A percentile compares a stretch with the other conserved stretches of the same genome.
phyloP scores from a whole-genome alignment of 1,140 invertebrate species.

The Formica selysi region DNA sequence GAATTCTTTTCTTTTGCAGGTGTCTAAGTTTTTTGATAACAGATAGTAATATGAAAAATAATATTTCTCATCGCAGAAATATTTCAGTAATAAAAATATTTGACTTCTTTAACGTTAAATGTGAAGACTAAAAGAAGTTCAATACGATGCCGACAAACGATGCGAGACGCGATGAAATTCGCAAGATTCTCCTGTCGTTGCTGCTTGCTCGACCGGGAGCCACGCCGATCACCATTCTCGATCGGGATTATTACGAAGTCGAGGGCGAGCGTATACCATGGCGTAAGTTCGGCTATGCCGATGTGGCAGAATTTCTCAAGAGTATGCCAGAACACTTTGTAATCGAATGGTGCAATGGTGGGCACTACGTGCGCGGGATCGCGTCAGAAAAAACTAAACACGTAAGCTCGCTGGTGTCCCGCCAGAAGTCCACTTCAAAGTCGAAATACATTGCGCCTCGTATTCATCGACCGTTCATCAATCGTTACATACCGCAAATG shows the following conservation, averaged over 20 bases:
- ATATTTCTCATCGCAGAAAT: too few species aligned
- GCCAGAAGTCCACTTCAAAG: slow-evolving; percentile 60
- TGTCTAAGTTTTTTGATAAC: too few species aligned
- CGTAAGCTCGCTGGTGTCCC: slow-evolving; percentile 73
- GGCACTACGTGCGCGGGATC: slow-evolving; percentile 63
- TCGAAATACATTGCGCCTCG: background rate
- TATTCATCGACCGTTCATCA: background rate
- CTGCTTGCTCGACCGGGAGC: slow-evolving; percentile 60
- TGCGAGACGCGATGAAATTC: slow-evolving; percentile 40
- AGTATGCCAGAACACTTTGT: slow-evolving; percentile 63
- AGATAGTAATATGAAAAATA: too few species aligned
- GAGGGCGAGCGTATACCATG: slow-evolving; percentile 75
- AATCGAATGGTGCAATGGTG: slow-evolving; percentile 35
- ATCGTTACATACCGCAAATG: background rate
- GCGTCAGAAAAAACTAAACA: slow-evolving; percentile 74
- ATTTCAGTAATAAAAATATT: too few species aligned
- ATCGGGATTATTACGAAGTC: slow-evolving; percentile 60
- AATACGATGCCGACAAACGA: slow-evolving; percentile 5
- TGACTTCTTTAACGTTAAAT: background rate
- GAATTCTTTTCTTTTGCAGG: too few species aligned
- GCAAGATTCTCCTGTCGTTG: slow-evolving; percentile 66
- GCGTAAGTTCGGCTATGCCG: slow-evolving; percentile 58
- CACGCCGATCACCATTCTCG: slow-evolving; percentile 32
- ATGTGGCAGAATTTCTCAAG: slow-evolving; percentile 65
- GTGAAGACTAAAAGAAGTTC: background rate